Conservation (phyloP, 92 coral and sea anemone genomes). For the Phenganax subtilis region DNA sequence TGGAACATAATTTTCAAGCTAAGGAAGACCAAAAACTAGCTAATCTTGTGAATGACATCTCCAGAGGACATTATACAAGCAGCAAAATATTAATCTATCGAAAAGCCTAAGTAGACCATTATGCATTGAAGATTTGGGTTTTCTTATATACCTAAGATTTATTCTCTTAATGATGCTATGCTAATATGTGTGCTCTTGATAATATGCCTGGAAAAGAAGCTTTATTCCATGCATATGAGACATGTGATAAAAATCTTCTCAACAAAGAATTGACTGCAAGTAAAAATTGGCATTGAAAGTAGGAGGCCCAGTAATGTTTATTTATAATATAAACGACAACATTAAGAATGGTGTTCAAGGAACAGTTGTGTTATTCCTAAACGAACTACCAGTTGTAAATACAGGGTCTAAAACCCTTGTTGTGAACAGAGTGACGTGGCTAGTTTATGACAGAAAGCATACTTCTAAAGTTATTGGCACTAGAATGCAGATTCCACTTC, state of each 20-base stretch:
- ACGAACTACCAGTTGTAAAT: conserved; percentile 14
- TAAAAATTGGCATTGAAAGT: conserved; percentile 36
- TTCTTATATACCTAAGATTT: conserved; percentile 43
- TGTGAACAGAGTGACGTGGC: conserved; percentile 19
- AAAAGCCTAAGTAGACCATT: conserved; percentile 35
- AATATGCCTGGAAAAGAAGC: conserved; percentile 32
- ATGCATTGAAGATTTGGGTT: conserved; percentile 34
- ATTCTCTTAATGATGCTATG: conserved; percentile 48
- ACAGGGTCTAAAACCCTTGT: neutral
- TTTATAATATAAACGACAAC: conserved; percentile 35
- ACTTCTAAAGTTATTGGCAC: conserved; percentile 27
- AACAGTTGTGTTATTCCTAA: conserved; percentile 11
- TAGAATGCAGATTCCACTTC: conserved; percentile 38
- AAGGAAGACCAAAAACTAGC: neutral
- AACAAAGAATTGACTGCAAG: conserved; percentile 37
- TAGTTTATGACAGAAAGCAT: conserved; percentile 25
- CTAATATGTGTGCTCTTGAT: conserved; percentile 37
- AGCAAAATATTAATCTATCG: neutral
- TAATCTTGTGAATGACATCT: conserved; percentile 6
- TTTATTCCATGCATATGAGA: conserved; percentile 34
- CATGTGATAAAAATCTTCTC: conserved; percentile 31
- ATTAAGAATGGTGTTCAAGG: conserved; percentile 30
- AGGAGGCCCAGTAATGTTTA: conserved; percentile 48
- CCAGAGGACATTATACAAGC: conserved; percentile 19
- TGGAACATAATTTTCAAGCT: conserved; percentile 39